Base-by-base conservation (phyloP, 2,888 invertebrate genomes). In the Drosophila tanythrix region DNA sequence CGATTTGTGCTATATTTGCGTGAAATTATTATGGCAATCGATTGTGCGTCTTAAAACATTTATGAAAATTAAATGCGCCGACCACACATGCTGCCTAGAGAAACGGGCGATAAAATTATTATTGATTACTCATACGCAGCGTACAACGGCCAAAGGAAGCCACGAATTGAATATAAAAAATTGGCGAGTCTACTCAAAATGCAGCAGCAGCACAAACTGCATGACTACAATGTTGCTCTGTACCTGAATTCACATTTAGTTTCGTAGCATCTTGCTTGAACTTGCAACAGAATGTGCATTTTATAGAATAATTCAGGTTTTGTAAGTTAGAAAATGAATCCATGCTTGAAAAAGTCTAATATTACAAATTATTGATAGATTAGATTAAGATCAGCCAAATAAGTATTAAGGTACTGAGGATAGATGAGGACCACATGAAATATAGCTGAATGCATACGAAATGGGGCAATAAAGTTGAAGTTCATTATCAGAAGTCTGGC, bases 11-110 rank as follows among this genome's bases (percentile, higher is more conserved):
- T 81, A 74, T 77, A 81, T 79, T 74, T 88, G 88, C 80, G 80
- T 71, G 73, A 88, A 86, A 88, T 84, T 89, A 86, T 88, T 88
- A 89, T 85, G 76, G 74, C 90, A 89, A 89, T 85, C 88, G 90
- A 89, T 89, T 88, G 74, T 78, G 79, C 57, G 77, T 81, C 66
- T 68, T 64, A 50, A 69, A 57, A 51, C 60, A 61, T 76, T 46
- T 71, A 86, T 78, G 74, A 87, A 81, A 86, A 78, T 74, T 83
- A 77, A 86, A 82, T 65, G 68, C 70, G 51, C 10, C 70, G 79
- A 71, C 80, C 80, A 82, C 80, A 77, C 73, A 73, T 51, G 57
- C 61, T 50, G 38, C 38, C 56, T 56, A 58, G 72, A 69, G 76
- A 79, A 75, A 74, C 57, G 70, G 71, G 66, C 86, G 76, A 80